Base-by-base conservation (phyloP, 2,888 invertebrate genomes). In the Cataglyphis altisquamis region DNA sequence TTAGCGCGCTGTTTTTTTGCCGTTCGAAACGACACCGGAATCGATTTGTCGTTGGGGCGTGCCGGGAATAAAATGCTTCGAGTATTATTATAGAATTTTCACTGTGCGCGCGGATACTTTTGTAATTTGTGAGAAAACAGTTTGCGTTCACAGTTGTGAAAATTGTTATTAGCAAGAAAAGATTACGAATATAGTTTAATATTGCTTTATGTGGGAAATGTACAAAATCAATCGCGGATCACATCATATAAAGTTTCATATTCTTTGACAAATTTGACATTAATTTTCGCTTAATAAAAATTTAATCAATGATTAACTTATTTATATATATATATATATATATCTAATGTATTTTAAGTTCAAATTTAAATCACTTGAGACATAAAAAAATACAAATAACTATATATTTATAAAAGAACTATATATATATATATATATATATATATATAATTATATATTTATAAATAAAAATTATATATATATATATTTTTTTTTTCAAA, bases 1-100 rank as follows among this genome's bases (percentile, higher is more conserved):
- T 88, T 84, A 84, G 39, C 75, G 12, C 67, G 29, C n/a, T 12
- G 41, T 5, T 55, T 67, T 41, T 36, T 68, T n/a, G 25, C 2
- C 39, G n/a, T 29, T 32, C 18, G 21, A 57, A 39, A 41, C 55
- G 29, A 55, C 39, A 25, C 9, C 29, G n/a, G 29, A 29, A 67
- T 77, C 52, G 66, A 75, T 68, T 67, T 68, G n/a, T 77, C 55
- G 52, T n/a, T 41, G 57, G 15, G 32, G 68, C 41, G 15, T 36
- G 39, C 3, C 55, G 25, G 8, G 77, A 77, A 68, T 77, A 66
- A 41, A 41, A 68, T 41, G 15, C 41, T 55, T 36, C 25, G 36
- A 36, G 18, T 77, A 67, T 39, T 52, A 67, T 52, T 52, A 52
- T 52, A n/a, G n/a, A 52, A 52, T 39, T 67, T 67, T 25, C 41